These are phyloP conservation scores for Matsumurasca onukii DNA, from an alignment of 1,140 invertebrate genomes.

Conservation along the genomic window DNA sequence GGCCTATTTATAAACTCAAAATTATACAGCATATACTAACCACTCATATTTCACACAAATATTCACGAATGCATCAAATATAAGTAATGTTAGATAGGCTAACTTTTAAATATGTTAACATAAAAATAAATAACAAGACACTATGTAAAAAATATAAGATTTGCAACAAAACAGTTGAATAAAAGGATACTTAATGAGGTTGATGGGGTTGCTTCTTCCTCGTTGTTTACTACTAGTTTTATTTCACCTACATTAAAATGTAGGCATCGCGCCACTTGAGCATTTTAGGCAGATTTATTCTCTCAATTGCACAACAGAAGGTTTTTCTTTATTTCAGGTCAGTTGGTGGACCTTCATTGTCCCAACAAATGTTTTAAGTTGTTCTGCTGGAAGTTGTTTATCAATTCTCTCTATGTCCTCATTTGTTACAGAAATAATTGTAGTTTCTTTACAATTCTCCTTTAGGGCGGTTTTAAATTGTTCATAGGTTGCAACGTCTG, in stretches of 20 bases:
- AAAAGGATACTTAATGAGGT: constrained; percentile 26
- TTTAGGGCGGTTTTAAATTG: constrained; percentile 25
- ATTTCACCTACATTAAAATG: constrained; percentile 27
- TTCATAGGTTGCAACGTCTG: constrained; percentile 34
- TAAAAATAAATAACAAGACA: no score
- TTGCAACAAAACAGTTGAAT: constrained; percentile 9
- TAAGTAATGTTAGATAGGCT: no score
- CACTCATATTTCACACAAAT: background rate
- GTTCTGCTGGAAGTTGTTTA: constrained; percentile 14
- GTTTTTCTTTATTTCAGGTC: constrained; percentile 29
- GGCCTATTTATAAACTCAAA: no score
- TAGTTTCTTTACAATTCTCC: constrained; percentile 18
- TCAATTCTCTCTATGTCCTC: constrained; percentile 25
- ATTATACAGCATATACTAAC: no score
- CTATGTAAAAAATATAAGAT: no score
- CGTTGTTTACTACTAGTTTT: background rate
- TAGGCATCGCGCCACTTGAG: constrained; percentile 23
- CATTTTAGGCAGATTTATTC: constrained; percentile 25
- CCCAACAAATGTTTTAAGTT: constrained; percentile 13
- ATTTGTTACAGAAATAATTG: constrained; percentile 23
- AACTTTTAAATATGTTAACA: no score
- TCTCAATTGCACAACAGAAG: constrained; percentile 16
- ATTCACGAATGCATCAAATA: background rate
- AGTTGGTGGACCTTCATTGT: constrained; percentile 29
- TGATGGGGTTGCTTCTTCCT: constrained; percentile 28